Evolutionary conservation across 1,140 invertebrate species (phyloP), one percentile per base, ranked within the genome.

Genomic region (Agrypnia vestita): DNA sequence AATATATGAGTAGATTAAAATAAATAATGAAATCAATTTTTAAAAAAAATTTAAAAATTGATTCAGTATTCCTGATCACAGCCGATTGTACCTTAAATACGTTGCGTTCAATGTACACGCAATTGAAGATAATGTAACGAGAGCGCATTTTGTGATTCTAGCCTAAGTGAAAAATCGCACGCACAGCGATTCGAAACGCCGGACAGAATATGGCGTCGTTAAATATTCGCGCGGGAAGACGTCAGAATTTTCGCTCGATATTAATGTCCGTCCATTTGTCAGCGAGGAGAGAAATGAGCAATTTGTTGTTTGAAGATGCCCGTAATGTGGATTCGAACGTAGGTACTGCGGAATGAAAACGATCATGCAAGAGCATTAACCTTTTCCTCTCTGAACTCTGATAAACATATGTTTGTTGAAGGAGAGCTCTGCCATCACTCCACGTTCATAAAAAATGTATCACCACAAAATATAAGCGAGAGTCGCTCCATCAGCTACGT

Each of bases 181-280:
- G 25, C 25, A 35, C 25, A 35, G 25, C 25, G 64, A 80, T 80
- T 80, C 62, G 62, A 80, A 80, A 76, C 69, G 44, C 17, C 56
- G 71, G 17, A 62, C 78, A 11, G 55, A 64, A 47, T 59, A 47
- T 61, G 51, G 72, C 73, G 62, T 76, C 73, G 62, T 80, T 80
- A 76, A 80, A 67, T 69, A 80, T 76, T 64, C 69, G 55, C 69
- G 56, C 46, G 51, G 72, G 74, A 55, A 71, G 62, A 76, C 35
- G 79, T 80, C 73, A 77, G 67, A 77, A 71, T 77, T 61, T 80
- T 80, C 64, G 75, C 79, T 19, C 67, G 74, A 77, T 77, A 80
- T 77, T 72, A 80, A 80, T 80, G 79, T 13, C 72, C 44, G 46
- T 0, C 53, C 11, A 80, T 80, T 80, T 80, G 79, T 80, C 79